A percentile compares a stretch with the other conserved stretches of the same genome.
These are phyloP conservation scores for Cataglyphis hispanica DNA, from an alignment of 1,140 invertebrate genomes.

Conservation along the genomic window DNA sequence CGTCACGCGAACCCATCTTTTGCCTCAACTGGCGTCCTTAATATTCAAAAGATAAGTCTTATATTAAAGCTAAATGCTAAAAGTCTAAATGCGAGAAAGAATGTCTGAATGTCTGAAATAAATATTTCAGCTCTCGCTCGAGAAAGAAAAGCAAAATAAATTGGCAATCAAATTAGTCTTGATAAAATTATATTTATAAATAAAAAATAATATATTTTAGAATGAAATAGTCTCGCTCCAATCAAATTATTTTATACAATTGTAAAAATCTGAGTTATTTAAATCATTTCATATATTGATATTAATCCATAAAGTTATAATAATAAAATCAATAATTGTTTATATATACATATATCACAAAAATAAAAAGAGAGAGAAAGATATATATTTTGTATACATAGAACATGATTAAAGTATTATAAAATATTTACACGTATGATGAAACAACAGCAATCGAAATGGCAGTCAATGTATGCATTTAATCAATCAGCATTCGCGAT, in stretches of 20 bases:
- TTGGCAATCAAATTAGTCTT: no score
- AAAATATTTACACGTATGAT: not conserved
- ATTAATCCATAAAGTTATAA: no score
- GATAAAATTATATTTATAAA: not conserved
- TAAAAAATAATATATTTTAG: constrained; percentile 5
- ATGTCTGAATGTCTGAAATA: not conserved
- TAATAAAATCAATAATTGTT: no score
- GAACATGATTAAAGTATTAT: not conserved
- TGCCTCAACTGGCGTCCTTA: constrained; percentile 64
- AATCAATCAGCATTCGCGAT: constrained; percentile 62
- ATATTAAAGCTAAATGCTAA: constrained; percentile 56
- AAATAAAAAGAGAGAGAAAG: no score
- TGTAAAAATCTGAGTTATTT: no score
- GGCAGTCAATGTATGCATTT: not conserved
- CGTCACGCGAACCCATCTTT: constrained; percentile 83
- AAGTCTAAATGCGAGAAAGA: not conserved
- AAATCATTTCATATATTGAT: no score
- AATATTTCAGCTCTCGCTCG: not conserved
- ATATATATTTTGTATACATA: not conserved
- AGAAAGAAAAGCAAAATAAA: not conserved
- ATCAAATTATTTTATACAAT: not conserved
- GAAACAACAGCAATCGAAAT: not conserved
- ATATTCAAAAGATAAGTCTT: constrained; percentile 56
- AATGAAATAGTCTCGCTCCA: not conserved
- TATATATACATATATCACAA: no score